Conservation (phyloP, 2,888 invertebrate species). For the Choristoneura rosaceana region DNA sequence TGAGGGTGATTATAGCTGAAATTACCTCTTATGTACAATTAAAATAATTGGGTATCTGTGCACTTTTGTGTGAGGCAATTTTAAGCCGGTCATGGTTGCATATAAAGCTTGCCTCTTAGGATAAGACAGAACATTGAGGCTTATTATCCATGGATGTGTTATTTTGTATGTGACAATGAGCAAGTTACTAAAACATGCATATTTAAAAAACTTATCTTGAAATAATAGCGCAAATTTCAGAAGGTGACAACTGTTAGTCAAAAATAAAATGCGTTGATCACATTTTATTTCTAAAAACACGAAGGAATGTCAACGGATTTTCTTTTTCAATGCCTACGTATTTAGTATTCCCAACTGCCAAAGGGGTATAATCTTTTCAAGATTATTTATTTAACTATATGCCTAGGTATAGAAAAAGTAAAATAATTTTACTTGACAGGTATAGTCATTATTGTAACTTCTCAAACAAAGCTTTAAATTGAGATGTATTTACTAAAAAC, state of each 20-base stretch:
- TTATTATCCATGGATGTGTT: background rate
- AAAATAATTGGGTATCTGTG: slow-evolving; percentile 50
- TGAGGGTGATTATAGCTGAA: slow-evolving; percentile 54
- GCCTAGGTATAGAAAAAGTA: too few relatives aligned
- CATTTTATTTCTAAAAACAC: too few relatives aligned
- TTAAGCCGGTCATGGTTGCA: slow-evolving; percentile 30
- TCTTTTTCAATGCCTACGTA: too few relatives aligned
- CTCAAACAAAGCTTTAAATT: background rate
- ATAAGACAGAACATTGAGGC: background rate
- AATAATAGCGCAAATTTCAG: too few relatives aligned
- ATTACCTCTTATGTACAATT: slow-evolving; percentile 46
- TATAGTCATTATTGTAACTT: background rate
- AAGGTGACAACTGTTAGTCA: too few relatives aligned
- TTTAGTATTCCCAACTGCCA: too few relatives aligned
- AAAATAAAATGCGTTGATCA: too few relatives aligned
- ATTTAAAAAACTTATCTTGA: too few relatives aligned
- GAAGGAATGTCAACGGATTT: too few relatives aligned
- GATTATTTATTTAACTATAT: too few relatives aligned
- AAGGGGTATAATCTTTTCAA: too few relatives aligned
- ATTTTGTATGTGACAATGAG: background rate
- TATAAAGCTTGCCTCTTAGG: background rate
- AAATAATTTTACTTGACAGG: too few relatives aligned
- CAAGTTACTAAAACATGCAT: background rate
- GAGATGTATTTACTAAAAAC: slow-evolving; percentile 15
- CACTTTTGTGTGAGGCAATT: slow-evolving; percentile 43